Evolutionary conservation across 2,113 vertebrate species (phyloP), one percentile per base, ranked within the genome.

Genomic region (Apteryx owenii): DNA sequence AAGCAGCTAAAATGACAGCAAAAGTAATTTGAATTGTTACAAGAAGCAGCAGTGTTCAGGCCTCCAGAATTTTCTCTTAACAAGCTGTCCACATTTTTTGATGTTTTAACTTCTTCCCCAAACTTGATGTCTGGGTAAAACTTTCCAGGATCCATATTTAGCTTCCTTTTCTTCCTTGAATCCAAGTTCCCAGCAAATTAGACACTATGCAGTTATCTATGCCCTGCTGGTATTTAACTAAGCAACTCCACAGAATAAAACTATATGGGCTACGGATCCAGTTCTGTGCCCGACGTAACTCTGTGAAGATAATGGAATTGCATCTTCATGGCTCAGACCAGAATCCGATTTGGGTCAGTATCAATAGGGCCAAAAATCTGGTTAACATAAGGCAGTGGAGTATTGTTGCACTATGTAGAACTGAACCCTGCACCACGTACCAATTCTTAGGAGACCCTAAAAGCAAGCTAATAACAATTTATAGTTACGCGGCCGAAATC

Each of bases 201-300:
- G 28, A 81, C 54, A 5, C 11, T 53, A 4, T 25, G 21, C 53
- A 50, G 23, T 22, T 15, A 54, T 38, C 44, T 48, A 40, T 78
- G 46, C 3, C 51, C 12, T 0, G 0, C 54, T 5, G 5, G 12
- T 10, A 60, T 44, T 10, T 29, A 78, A 38, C 6, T 18, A 28
- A 64, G 5, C 6, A 25, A 1, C 60, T 75, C 21, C 20, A 62
- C 11, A 46, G 38, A 75, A 51, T 28, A 54, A 86, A 68, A 66
- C 29, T 20, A 2, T 13, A 25, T 25, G n/a, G 56, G 29, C 18
- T 64, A n/a, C 58, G 44, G 19, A 71, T 33, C 25, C 70, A n/a
- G 8, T 11, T n/a, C 62, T 79, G n/a, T 0, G 0, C 51, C 48
- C 33, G 22, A 48, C 5, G 65, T 66, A 81, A 2, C 33, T 46